Evolutionary conservation across 2,113 vertebrate species (phyloP).

Genomic region (Dasyornis broadbenti): DNA sequence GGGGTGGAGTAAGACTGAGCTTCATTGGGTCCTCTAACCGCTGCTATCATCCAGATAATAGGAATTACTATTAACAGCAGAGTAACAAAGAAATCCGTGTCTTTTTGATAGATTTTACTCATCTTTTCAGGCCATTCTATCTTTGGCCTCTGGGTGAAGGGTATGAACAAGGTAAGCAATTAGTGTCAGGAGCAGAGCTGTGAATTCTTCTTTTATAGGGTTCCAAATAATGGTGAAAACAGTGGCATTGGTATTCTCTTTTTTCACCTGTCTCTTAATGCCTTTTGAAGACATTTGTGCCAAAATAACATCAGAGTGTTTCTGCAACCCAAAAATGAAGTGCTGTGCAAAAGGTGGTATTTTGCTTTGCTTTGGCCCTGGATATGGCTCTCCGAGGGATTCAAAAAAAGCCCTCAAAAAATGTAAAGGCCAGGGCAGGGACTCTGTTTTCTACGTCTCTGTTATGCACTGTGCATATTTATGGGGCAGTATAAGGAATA

Average conservation of each 20-base stretch:
- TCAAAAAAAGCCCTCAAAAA: not conserved
- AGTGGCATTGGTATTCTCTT: not conserved
- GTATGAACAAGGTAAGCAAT: slow-evolving; percentile 28
- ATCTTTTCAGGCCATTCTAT: slow-evolving; percentile 42
- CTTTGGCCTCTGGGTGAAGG: slow-evolving; percentile 47
- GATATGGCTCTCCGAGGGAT: not conserved
- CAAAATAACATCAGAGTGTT: not conserved
- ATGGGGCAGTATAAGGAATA: slow-evolving; percentile 9
- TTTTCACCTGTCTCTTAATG: slow-evolving; percentile 19
- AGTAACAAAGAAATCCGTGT: slow-evolving; percentile 18
- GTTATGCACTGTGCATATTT: slow-evolving; percentile 2
- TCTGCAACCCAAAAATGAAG: not conserved
- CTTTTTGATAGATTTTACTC: slow-evolving; percentile 41
- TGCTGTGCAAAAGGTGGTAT: not conserved
- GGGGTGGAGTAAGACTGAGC: not conserved
- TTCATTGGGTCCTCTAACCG: not conserved
- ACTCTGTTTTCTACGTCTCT: not conserved
- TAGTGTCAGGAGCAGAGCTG: slow-evolving; percentile 25
- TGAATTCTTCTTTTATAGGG: slow-evolving; percentile 27
- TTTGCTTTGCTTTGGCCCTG: slow-evolving; percentile 10
- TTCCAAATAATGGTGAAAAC: not conserved
- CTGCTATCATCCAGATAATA: slow-evolving; percentile 5
- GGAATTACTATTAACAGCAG: slow-evolving; percentile 2
- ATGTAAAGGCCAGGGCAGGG: not conserved
- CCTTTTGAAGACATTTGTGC: not conserved